Base-by-base conservation (phyloP, 2,797 vertebrate genomes). In the Etheostoma perlongum region DNA sequence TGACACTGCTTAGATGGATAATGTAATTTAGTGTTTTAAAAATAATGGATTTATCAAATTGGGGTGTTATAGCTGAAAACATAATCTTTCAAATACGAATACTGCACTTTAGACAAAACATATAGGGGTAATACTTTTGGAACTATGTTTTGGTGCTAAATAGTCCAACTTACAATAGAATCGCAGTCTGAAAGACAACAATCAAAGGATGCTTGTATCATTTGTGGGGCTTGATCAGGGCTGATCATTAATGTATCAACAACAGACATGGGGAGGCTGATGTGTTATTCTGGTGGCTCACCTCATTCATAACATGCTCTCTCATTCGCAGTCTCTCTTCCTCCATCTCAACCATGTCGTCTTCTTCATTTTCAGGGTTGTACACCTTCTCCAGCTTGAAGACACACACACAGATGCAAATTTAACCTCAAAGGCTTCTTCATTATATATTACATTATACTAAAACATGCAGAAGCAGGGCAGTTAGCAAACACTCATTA, bases 281-380 rank as follows among this genome's bases (percentile, higher is more conserved):
- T 49, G 2, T 42, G 21, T 21, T 23, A 5, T 4, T 36, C 47
- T 21, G 21, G 4, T 4, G 14, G 49, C 90, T 92, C 78, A 98
- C 97, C 96, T 98, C 97, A 19, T 93, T 97, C 96, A 98, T 96
- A 11, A 99, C 96, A 42, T 99, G 97, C 71, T 99, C 97, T 79
- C 97, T 96, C 98, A 99, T 99, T 51, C 97, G 94, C 66, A 97
- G 89, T 52, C 97, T 94, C 90, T 99, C 97, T 83, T 98, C 97
- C 85, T 98, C 97, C 97, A 98, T 99, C 93, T 97, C 96, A 27
- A 96, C 62, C 97, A 97, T 97, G 86, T 98, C 97, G 61, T 97
- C 97, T 55, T 99, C 97, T 91, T 96, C 96, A 54, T 96, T 97
- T 69, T 93, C 91, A 15, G 96, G 93, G 81, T 97, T 95, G 66